Base-by-base conservation (phyloP, 2,888 invertebrate genomes). In the Byasa hedistus region DNA sequence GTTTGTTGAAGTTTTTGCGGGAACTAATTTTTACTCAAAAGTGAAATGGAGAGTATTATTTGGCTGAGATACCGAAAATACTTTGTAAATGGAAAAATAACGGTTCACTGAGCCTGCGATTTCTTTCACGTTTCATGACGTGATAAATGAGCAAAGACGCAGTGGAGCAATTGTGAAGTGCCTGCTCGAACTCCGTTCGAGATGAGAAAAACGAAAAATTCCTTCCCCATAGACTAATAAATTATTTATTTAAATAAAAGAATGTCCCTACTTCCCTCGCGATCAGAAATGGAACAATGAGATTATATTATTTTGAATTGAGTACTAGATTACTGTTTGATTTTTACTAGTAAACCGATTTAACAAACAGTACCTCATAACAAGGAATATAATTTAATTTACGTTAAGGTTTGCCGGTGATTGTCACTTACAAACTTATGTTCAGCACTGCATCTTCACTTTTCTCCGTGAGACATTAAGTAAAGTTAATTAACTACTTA, bases 71-170 rank as follows among this genome's bases (percentile, higher is more conserved):
- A 85, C 81, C 79, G 76, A 79, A 80, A 83, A 84, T 79, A 79
- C 81, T 82, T 77, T 79, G 85, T 83, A 87, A 87, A 89, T 87
- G 84, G 86, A 85, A 87, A 87, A 85, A 84, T 79, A 83, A 82
- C 87, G 86, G 88, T 85, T 87, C 87, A 88, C 83, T 84, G 80
- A 80, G 76, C 77, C 73, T 72, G 83, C 80, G 84, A 85, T 74
- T 75, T 85, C 85, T 83, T 84, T 81, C 82, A 77, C 81, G 76
- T 82, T 80, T 79, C 83, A 78, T 80, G 84, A 77, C 83, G 85
- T 88, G 89, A 89, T 89, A 88, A 89, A 89, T 88, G 87, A 82
- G 72, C 75, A 76, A 76, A 73, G 65, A 57, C 65, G 61, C 65
- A 57, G 74, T 71, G 72, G 73, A 74, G 72, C 62, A 62, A 59